Conservation (phyloP, 2,797 vertebrate genomes). For the Alauda arvensis region DNA sequence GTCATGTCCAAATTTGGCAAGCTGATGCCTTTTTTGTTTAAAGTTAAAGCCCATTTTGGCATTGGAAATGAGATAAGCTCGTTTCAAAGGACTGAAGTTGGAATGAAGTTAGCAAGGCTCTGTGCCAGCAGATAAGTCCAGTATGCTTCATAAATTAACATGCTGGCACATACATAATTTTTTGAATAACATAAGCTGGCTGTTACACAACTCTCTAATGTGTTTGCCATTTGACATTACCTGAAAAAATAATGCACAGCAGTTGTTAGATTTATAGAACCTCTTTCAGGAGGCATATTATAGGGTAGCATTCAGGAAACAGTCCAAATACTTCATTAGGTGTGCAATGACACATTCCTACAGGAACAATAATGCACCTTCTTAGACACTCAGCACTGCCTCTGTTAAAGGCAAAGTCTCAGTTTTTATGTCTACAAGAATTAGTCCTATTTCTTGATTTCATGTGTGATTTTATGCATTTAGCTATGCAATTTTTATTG, state of each 20-base stretch:
- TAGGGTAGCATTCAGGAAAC: not conserved
- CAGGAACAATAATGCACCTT: not conserved
- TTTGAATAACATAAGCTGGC: not conserved
- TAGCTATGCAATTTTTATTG: not conserved
- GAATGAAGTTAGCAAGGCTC: constrained; percentile 60
- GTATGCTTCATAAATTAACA: not conserved
- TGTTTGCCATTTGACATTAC: not conserved
- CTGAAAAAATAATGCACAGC: not conserved
- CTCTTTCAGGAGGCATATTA: not conserved
- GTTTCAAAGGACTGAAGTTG: constrained; percentile 78
- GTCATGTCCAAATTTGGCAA: constrained; percentile 50
- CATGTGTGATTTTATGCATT: not conserved
- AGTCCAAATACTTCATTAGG: not conserved
- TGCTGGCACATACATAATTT: not conserved
- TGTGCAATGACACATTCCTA: not conserved
- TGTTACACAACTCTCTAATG: not conserved
- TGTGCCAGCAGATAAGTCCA: constrained; percentile 24
- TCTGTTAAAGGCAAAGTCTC: not conserved
- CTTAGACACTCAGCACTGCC: not conserved
- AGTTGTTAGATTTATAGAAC: not conserved
- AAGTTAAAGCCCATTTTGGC: constrained; percentile 72
- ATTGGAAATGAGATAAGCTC: constrained; percentile 62
- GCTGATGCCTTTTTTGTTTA: constrained; percentile 83
- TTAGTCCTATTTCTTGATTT: not conserved
- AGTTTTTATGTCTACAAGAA: not conserved